Evolutionary conservation across 2,797 vertebrate genomes (phyloP).

Genomic region (Chaetophractus vellerosus): DNA sequence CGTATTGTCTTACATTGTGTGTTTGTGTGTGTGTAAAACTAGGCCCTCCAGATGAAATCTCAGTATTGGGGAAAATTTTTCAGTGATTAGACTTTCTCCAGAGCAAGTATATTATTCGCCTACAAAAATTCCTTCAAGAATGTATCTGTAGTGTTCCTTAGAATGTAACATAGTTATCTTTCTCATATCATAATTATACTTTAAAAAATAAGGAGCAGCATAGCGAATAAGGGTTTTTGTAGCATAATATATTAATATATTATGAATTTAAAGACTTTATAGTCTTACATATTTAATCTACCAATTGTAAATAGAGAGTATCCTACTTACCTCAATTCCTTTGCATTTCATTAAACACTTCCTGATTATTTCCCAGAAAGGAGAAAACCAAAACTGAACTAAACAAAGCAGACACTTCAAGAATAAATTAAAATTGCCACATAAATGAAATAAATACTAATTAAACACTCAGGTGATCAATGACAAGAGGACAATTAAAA

Average conservation of each 20-base stretch:
- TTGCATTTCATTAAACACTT: slow-evolving; percentile 18
- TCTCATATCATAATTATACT: slow-evolving; percentile 65
- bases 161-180: background rate
- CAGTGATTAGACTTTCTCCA: background rate
- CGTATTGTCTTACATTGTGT: background rate
- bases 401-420: slow-evolving; percentile 49
- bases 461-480: slow-evolving; percentile 83
- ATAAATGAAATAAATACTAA: slow-evolving; percentile 85
- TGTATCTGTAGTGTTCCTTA: background rate
- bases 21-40: background rate
- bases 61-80: background rate
- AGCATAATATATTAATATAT: slow-evolving; percentile 73
- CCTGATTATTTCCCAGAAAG: slow-evolving; percentile 41
- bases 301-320: background rate
- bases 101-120: background rate
- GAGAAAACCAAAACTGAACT: background rate
- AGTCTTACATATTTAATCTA: background rate
- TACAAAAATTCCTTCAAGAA: background rate
- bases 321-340: background rate
- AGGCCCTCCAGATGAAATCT: background rate
- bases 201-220: slow-evolving; percentile 66
- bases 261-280: slow-evolving; percentile 68
- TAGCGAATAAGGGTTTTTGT: slow-evolving; percentile 55
- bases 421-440: slow-evolving; percentile 76
- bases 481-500: slow-evolving; percentile 86